Percentiles rank a stretch among this genome's conserved stretches.
Conservation (phyloP, 2,888 invertebrate genomes). For the Hyalella azteca region DNA sequence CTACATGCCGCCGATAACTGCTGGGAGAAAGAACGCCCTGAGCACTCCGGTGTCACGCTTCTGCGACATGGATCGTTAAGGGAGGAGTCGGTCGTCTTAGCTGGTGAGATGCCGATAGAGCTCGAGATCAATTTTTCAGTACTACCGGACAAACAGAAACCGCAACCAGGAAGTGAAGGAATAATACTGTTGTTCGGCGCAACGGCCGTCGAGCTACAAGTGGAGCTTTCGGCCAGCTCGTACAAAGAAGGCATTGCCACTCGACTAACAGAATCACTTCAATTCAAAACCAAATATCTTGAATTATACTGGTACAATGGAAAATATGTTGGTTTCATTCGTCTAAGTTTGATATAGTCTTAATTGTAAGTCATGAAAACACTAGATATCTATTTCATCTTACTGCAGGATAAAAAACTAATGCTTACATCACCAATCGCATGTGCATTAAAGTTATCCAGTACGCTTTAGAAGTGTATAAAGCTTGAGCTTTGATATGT, state of each 20-base stretch:
- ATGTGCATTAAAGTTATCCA: too few relatives aligned
- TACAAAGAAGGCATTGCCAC: constrained; percentile 30
- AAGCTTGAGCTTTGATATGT: too few relatives aligned
- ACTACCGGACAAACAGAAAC: background rate
- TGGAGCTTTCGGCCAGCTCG: background rate
- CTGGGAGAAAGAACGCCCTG: background rate
- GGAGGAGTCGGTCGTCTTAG: background rate
- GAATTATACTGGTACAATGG: too few relatives aligned
- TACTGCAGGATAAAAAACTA: too few relatives aligned
- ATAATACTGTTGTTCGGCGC: background rate
- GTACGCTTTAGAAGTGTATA: too few relatives aligned
- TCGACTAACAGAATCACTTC: too few relatives aligned
- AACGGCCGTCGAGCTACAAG: background rate
- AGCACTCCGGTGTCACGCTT: background rate
- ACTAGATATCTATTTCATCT: too few relatives aligned
- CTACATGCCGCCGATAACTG: background rate
- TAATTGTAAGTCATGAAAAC: too few relatives aligned
- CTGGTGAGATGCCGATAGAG: background rate
- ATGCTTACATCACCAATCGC: too few relatives aligned
- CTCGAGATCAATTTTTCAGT: background rate
- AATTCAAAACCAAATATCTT: too few relatives aligned
- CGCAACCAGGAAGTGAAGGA: background rate
- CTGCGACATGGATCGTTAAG: background rate
- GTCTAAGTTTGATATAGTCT: too few relatives aligned
- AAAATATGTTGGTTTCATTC: too few relatives aligned